Evolutionary conservation across 2,888 invertebrate species (phyloP).

Genomic region (Mycogona germanica): DNA sequence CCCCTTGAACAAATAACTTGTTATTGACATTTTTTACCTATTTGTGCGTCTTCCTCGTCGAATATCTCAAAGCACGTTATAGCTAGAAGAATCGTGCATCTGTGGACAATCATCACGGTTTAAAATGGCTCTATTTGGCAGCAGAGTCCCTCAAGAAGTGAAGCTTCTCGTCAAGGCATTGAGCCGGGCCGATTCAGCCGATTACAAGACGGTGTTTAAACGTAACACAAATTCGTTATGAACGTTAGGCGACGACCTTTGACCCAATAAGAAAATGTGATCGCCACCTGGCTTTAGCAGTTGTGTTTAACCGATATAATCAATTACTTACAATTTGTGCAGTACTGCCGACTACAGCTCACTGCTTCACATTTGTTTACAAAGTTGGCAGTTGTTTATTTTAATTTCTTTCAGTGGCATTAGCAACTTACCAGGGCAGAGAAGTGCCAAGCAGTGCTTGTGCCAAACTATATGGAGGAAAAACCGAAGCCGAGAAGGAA

Average conservation of each 20-base stretch:
- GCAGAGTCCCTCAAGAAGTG: background rate
- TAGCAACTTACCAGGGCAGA: background rate
- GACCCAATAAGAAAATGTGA: background rate
- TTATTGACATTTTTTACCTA: too few species aligned
- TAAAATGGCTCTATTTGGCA: conserved; percentile 9
- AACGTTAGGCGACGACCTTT: too few species aligned
- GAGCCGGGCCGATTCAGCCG: background rate
- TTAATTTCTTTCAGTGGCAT: conserved; percentile 1
- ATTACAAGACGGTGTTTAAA: conserved; percentile 2
- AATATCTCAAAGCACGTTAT: too few species aligned
- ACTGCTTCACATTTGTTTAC: background rate
- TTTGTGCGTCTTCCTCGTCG: too few species aligned
- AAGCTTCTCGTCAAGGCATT: conserved; percentile 3
- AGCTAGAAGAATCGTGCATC: too few species aligned
- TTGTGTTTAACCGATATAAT: too few species aligned
- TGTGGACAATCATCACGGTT: background rate
- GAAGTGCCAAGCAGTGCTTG: background rate
- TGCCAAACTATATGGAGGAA: background rate
- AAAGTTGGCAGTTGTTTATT: background rate
- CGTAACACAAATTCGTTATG: conserved; percentile 3
- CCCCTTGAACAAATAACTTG: too few species aligned
- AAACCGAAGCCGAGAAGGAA: background rate
- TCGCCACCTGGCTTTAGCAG: too few species aligned
- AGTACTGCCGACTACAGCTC: background rate
- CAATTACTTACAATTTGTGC: too few species aligned